Base-by-base conservation (phyloP, 1,140 invertebrate genomes). In the Drosophila lacteicornis region DNA sequence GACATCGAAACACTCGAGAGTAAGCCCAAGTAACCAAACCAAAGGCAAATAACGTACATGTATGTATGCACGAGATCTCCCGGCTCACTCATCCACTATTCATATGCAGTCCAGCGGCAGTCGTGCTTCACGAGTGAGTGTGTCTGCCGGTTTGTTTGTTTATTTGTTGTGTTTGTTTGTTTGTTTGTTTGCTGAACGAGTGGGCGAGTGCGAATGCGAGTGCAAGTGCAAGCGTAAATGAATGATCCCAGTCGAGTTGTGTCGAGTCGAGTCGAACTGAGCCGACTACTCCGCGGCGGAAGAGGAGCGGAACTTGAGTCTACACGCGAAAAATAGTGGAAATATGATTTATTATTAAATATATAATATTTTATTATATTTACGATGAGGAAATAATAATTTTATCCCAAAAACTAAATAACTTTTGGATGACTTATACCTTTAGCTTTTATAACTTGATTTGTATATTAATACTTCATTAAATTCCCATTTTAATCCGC, bases 41-140 rank as follows among this genome's bases (percentile, higher is more conserved):
- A n/a, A 43, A 38, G 11, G 17, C 69, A 70, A 67, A 56, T 40
- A 56, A 12, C 43, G 12, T 55, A 38, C 22, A 43, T 27, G 27
- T 27, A 33, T 67, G 22, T 59, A 33, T 50, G 30, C 53, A 30
- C 13, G 40, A 43, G 46, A 50, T 30, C 36, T 40, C 15, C 42
- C 8, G 30, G 19, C 58, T 38, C 65, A 66, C 77, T 69, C 43
- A 68, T 73, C 75, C 76, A 85, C 82, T 85, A 87, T 88, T 87
- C 84, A 87, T 84, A 90, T 84, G 74, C 84, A 88, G 84, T 70
- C 71, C 80, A 74, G 59, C 75, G 79, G 56, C 75, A 77, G 67
- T 63, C 46, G 17, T 55, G 61, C 19, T 66, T 30, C 55, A 45
- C 56, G 38, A 65, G 50, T 50, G 46, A 65, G 45, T 67, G 36